Percentiles rank a stretch among this genome's conserved stretches.
Evolutionary conservation across 1,140 invertebrate genomes (phyloP).

Genomic region (Hyphantria cunea): DNA sequence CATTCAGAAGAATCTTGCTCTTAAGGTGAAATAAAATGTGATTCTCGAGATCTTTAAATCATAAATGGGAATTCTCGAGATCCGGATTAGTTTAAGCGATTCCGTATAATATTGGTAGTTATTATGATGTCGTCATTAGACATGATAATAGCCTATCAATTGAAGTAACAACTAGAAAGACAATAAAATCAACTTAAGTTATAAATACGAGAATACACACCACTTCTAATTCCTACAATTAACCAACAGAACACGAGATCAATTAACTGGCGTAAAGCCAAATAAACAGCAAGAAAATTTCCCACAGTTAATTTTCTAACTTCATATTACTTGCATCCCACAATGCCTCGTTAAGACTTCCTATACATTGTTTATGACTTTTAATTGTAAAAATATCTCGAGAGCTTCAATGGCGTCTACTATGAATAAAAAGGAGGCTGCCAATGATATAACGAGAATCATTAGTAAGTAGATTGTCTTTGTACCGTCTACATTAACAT

Average conservation of each 20-base stretch:
- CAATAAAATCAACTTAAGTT: conserved; percentile 3
- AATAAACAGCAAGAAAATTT: conserved; percentile 13
- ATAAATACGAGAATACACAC: conserved; percentile 16
- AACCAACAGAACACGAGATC: too few relatives aligned
- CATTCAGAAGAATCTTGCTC: too few relatives aligned
- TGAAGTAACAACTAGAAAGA: conserved; percentile 10
- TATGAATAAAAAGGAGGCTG: conserved; percentile 7
- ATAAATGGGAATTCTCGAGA: too few relatives aligned
- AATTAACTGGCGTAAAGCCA: neutral
- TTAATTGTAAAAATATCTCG: conserved; percentile 11
- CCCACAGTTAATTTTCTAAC: conserved; percentile 23
- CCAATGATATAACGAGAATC: conserved; percentile 51
- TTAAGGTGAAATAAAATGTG: too few relatives aligned
- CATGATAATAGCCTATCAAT: neutral
- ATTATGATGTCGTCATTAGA: too few relatives aligned
- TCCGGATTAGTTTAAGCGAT: too few relatives aligned
- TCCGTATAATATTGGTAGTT: too few relatives aligned
- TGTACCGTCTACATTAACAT: conserved; percentile 52
- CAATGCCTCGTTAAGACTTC: conserved; percentile 22
- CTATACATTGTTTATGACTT: conserved; percentile 17
- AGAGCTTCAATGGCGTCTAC: conserved; percentile 19
- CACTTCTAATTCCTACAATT: conserved; percentile 4
- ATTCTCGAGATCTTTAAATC: too few relatives aligned
- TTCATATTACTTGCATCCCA: conserved; percentile 8
- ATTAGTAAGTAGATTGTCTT: conserved; percentile 58